Evolutionary conservation across 2,797 vertebrate species (phyloP).

Genomic region (Nannoperca australis): DNA sequence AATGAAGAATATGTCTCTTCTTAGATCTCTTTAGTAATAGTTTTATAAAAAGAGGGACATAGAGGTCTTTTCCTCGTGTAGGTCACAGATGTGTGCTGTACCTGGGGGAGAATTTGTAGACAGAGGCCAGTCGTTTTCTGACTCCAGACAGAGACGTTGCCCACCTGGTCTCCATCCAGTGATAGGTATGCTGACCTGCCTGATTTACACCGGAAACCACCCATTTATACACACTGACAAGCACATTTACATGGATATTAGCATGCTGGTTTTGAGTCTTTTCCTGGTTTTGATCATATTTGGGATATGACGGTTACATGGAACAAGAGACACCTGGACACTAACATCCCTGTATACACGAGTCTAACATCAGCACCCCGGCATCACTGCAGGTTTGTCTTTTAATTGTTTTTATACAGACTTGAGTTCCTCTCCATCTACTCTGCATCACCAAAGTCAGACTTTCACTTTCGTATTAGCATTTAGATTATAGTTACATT

Average conservation of each 20-base stretch:
- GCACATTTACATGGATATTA: too few relatives aligned
- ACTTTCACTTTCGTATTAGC: background rate
- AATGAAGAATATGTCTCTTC: background rate
- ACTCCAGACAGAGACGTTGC: constrained; percentile 83
- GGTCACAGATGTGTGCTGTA: constrained; percentile 60
- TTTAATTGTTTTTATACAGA: background rate
- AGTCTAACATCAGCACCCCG: background rate
- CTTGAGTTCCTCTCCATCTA: background rate
- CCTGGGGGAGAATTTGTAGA: constrained; percentile 88
- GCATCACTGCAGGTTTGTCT: background rate
- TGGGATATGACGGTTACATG: background rate
- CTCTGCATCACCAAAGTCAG: background rate
- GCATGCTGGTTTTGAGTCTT: background rate
- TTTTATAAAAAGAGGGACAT: background rate
- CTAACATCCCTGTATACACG: background rate
- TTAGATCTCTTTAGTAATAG: background rate
- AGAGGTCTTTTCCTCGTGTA: background rate
- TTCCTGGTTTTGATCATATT: background rate
- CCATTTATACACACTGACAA: background rate
- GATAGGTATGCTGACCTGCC: constrained; percentile 83
- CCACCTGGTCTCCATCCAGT: constrained; percentile 84
- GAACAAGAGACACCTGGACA: background rate
- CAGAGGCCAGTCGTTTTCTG: constrained; percentile 82
- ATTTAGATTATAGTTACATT: background rate
- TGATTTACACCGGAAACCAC: constrained; percentile 57